Conservation (phyloP, 2,888 invertebrate genomes). For the Xestia rhomboidea region DNA sequence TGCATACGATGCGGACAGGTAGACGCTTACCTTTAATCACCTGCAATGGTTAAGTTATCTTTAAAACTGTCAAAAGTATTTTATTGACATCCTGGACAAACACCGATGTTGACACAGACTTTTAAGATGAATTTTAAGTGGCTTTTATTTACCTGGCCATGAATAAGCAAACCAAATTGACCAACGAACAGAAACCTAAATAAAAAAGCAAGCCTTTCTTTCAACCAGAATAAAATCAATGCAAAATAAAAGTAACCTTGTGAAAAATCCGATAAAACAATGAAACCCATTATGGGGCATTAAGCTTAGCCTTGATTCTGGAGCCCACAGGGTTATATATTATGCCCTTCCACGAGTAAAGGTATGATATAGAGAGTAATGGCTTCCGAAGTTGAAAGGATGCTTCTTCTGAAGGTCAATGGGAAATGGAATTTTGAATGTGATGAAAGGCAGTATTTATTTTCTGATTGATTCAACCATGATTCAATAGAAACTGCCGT, state of each 20-base stretch:
- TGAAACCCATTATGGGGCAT: slow-evolving; percentile 32
- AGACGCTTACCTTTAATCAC: no score
- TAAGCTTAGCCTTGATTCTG: slow-evolving; percentile 43
- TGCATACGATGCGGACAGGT: no score
- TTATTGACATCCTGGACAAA: background rate
- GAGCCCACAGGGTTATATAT: slow-evolving; percentile 43
- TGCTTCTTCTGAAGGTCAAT: slow-evolving; percentile 22
- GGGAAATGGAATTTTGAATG: background rate
- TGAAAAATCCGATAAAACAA: slow-evolving; percentile 50
- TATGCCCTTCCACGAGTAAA: slow-evolving; percentile 49
- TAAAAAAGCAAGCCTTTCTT: background rate
- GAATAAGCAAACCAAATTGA: background rate
- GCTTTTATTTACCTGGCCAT: background rate
- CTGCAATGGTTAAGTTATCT: background rate
- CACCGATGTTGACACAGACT: background rate
- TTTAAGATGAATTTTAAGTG: background rate
- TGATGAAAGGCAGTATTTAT: background rate
- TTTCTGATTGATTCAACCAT: background rate
- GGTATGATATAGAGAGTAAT: slow-evolving; percentile 54
- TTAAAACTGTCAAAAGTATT: background rate
- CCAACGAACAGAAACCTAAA: background rate
- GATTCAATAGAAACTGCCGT: background rate
- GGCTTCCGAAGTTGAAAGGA: slow-evolving; percentile 34
- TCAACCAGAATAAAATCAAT: slow-evolving; percentile 31
- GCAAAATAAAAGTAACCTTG: slow-evolving; percentile 38